These are phyloP conservation scores for Spilogale gracilis DNA, from an alignment of 2,113 vertebrate genomes.

Conservation along the genomic window DNA sequence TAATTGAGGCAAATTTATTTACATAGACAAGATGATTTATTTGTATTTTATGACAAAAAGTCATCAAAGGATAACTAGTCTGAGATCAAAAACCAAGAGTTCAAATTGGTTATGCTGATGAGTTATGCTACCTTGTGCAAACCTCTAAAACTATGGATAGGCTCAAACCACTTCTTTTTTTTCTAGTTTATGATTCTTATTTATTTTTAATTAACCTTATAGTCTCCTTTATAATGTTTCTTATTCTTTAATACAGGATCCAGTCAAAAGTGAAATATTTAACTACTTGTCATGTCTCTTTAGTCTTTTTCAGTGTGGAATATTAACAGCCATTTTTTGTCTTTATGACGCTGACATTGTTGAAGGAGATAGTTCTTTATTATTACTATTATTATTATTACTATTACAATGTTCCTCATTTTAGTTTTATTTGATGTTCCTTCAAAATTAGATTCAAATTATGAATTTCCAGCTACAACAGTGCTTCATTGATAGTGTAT, in stretches of 20 bases:
- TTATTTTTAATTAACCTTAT: neutral
- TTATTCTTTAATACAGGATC: neutral
- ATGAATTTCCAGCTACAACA: neutral
- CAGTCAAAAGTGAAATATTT: neutral
- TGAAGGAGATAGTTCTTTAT: neutral
- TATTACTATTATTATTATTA: neutral
- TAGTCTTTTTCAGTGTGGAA: neutral
- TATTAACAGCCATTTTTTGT: neutral
- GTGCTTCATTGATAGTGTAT: neutral
- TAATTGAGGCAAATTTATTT: neutral
- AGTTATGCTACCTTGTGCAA: neutral
- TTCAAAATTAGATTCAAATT: neutral
- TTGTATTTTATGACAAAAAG: neutral
- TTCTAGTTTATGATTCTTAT: neutral
- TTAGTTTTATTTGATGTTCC: neutral
- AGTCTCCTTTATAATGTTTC: neutral
- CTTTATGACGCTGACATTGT: neutral
- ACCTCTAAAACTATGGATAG: neutral
- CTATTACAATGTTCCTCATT: neutral
- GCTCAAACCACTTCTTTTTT: neutral
- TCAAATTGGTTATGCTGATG: neutral
- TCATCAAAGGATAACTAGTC: neutral
- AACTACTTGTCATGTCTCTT: neutral
- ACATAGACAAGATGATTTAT: neutral
- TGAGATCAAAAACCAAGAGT: neutral